Conservation (phyloP, 2,113 vertebrate genomes). For the Silurus glanis region DNA sequence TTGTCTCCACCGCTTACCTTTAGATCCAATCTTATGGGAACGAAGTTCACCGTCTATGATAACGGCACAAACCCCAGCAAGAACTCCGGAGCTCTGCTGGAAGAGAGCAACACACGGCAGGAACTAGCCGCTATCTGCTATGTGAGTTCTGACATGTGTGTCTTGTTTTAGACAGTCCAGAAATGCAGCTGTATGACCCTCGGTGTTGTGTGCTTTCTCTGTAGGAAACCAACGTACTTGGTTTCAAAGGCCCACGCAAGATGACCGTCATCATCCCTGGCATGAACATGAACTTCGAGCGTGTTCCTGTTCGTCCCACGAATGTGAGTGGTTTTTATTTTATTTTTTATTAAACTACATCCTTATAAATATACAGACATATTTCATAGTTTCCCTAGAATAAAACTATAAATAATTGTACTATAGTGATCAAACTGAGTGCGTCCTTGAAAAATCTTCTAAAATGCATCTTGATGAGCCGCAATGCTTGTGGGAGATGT, state of each 20-base stretch:
- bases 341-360: neutral
- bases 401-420: no score
- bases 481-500: no score
- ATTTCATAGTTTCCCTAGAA: no score
- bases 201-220: slow-evolving; percentile 32
- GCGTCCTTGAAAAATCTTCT: no score
- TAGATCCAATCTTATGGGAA: slow-evolving; percentile 97
- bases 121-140: slow-evolving; percentile 94
- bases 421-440: no score
- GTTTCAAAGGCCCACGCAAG: slow-evolving; percentile 94
- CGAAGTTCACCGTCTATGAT: slow-evolving; percentile 95
- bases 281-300: slow-evolving; percentile 91
- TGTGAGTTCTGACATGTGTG: slow-evolving; percentile 73
- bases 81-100: slow-evolving; percentile 77
- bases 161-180: neutral
- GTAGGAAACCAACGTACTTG: slow-evolving; percentile 95
- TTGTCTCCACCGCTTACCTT: neutral
- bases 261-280: slow-evolving; percentile 98
- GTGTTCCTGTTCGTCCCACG: slow-evolving; percentile 83
- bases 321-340: slow-evolving; percentile 76
- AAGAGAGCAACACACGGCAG: slow-evolving; percentile 83
- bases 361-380: no score
- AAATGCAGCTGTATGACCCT: neutral
- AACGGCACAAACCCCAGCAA: slow-evolving; percentile 86
- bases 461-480: no score